Evolutionary conservation across 2,113 vertebrate species (phyloP).

Genomic region (Oncorhynchus nerka): DNA sequence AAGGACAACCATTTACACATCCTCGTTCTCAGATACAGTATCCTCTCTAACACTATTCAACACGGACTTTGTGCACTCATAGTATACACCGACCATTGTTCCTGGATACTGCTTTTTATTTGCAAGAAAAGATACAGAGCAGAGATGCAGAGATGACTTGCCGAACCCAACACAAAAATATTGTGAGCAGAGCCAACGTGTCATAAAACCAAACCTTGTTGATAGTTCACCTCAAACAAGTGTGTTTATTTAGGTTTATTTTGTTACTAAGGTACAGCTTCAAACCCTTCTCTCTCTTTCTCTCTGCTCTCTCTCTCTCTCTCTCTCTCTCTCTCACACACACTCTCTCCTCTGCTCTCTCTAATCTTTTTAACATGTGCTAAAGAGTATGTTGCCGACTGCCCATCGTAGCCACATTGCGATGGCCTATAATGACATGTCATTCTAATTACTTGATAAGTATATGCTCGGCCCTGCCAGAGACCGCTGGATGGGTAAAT

Average conservation of each 20-base stretch:
- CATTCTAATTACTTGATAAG: slow-evolving; percentile 74
- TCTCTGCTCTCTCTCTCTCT: not conserved
- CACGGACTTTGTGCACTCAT: not conserved
- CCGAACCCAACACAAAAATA: too few relatives aligned
- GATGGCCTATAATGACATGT: slow-evolving; percentile 66
- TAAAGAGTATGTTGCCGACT: slow-evolving; percentile 38
- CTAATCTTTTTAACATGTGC: slow-evolving; percentile 54
- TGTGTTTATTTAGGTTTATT: slow-evolving; percentile 54
- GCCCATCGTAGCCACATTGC: slow-evolving; percentile 51
- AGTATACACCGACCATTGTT: not conserved
- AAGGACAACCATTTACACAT: not conserved
- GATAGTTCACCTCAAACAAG: slow-evolving; percentile 49
- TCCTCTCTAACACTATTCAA: not conserved
- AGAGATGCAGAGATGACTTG: too few relatives aligned
- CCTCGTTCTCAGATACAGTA: not conserved
- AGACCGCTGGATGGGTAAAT: slow-evolving; percentile 69
- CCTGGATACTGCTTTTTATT: not conserved
- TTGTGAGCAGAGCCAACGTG: slow-evolving; percentile 30
- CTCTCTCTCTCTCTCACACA: not conserved
- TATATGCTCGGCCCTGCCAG: slow-evolving; percentile 62
- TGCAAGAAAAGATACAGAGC: too few relatives aligned
- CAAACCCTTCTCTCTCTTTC: slow-evolving; percentile 9
- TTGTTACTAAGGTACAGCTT: slow-evolving; percentile 50
- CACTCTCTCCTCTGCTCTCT: slow-evolving; percentile 20
- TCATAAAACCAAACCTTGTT: slow-evolving; percentile 18